Conservation (phyloP, 1,140 invertebrate genomes). For the Ridgeia piscesae region DNA sequence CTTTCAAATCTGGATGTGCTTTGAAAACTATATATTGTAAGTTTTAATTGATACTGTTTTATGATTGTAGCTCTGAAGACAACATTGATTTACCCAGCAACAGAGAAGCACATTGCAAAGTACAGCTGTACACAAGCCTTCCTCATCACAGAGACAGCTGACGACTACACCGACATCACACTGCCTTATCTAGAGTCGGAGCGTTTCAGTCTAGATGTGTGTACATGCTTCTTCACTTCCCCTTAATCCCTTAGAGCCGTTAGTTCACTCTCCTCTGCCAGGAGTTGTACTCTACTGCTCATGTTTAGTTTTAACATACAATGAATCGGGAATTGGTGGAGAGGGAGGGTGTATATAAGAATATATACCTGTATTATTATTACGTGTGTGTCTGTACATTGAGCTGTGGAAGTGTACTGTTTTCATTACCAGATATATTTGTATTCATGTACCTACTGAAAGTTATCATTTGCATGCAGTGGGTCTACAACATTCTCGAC, state of each 20-base stretch:
- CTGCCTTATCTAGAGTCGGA: constrained; percentile 69
- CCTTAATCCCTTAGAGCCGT: too few relatives aligned
- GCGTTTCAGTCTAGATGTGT: constrained; percentile 67
- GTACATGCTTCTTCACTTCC: background rate
- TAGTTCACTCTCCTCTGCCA: too few relatives aligned
- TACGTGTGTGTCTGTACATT: too few relatives aligned
- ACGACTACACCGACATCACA: constrained; percentile 78
- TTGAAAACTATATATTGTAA: constrained; percentile 9
- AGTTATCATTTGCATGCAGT: constrained; percentile 63
- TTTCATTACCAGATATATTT: background rate
- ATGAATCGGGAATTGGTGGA: too few relatives aligned
- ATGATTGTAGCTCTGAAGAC: constrained; percentile 77
- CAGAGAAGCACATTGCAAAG: constrained; percentile 86
- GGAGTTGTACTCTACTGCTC: too few relatives aligned
- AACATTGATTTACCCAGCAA: constrained; percentile 88
- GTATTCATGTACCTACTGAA: background rate
- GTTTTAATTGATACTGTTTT: constrained; percentile 16
- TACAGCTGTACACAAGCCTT: constrained; percentile 73
- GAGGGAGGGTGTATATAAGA: too few relatives aligned
- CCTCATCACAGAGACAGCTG: constrained; percentile 81
- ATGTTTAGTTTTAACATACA: too few relatives aligned
- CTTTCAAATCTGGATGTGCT: too few relatives aligned
- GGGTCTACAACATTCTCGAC: constrained; percentile 94
- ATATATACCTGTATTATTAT: too few relatives aligned
- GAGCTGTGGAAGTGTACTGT: background rate